Evolutionary conservation across 2,888 invertebrate genomes (phyloP).

Genomic region (Resseliella maxima): DNA sequence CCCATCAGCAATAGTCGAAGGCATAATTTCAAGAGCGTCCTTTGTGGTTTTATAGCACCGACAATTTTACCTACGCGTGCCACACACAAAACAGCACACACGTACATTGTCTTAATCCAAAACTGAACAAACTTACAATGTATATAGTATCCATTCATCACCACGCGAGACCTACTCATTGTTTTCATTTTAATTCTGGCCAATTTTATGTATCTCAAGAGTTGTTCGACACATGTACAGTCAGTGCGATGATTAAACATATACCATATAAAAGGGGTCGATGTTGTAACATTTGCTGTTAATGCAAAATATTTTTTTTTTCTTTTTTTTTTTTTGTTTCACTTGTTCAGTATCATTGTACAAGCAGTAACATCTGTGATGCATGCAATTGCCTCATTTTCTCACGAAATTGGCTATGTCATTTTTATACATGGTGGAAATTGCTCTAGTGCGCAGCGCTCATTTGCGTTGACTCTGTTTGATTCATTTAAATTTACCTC

Average conservation of each 20-base stretch:
- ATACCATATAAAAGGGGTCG: background rate
- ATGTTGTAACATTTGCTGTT: background rate
- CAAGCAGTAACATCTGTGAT: background rate
- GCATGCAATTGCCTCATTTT: background rate
- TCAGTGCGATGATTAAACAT: constrained; percentile 10
- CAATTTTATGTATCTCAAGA: constrained; percentile 29
- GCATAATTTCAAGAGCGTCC: background rate
- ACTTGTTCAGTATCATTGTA: background rate
- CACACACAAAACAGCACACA: background rate
- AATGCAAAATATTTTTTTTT: too few relatives aligned
- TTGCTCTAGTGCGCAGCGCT: background rate
- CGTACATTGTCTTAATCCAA: background rate
- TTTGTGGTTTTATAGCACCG: background rate
- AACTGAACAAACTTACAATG: background rate
- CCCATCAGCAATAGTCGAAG: too few relatives aligned
- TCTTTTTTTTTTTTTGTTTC: too few relatives aligned
- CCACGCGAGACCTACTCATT: background rate
- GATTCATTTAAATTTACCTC: background rate
- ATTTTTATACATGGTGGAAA: background rate
- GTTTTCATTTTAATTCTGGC: background rate
- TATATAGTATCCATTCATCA: background rate
- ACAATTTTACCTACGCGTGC: background rate
- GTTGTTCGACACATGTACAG: background rate
- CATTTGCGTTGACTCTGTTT: background rate
- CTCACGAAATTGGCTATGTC: background rate